Evolutionary conservation across 2,113 vertebrate genomes (phyloP).

Genomic region (Macheiramphus alcinus): DNA sequence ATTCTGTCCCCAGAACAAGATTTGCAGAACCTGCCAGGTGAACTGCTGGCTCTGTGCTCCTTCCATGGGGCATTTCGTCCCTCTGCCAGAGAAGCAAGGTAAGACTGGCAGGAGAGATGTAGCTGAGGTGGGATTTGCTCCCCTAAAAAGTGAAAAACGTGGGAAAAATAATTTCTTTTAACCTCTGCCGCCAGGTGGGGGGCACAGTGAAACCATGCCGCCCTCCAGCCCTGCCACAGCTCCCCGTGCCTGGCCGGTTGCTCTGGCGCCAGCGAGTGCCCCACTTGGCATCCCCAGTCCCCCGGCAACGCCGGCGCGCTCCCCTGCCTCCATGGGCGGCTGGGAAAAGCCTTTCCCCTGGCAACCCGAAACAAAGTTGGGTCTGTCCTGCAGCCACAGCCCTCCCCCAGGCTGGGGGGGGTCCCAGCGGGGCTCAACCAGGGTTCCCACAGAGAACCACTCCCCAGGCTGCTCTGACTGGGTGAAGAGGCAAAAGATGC

Average conservation of each 20-base stretch:
- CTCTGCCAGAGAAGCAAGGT: not conserved
- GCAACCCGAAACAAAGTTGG: slow-evolving; percentile 40
- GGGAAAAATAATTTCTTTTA: not conserved
- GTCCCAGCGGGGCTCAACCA: fast-evolving
- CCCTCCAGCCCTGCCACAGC: fast-evolving
- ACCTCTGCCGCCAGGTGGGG: not conserved
- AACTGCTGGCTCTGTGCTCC: not conserved
- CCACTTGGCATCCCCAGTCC: not conserved
- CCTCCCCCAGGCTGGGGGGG: not conserved
- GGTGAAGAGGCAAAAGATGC: not conserved
- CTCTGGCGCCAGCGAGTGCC: not conserved
- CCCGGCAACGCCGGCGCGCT: not conserved
- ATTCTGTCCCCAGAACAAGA: not conserved
- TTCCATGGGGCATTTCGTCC: fast-evolving
- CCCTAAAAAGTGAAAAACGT: not conserved
- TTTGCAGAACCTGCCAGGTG: not conserved
- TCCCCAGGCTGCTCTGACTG: not conserved
- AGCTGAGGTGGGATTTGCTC: not conserved
- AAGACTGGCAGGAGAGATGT: not conserved
- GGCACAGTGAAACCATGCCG: not conserved
- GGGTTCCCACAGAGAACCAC: not conserved
- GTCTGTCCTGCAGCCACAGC: not conserved
- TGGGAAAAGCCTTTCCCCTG: not conserved
- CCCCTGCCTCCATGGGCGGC: not conserved
- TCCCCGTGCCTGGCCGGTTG: not conserved